Evolutionary conservation across 2,797 vertebrate species (phyloP).

Genomic region (Ctenopoma kingsleyae): DNA sequence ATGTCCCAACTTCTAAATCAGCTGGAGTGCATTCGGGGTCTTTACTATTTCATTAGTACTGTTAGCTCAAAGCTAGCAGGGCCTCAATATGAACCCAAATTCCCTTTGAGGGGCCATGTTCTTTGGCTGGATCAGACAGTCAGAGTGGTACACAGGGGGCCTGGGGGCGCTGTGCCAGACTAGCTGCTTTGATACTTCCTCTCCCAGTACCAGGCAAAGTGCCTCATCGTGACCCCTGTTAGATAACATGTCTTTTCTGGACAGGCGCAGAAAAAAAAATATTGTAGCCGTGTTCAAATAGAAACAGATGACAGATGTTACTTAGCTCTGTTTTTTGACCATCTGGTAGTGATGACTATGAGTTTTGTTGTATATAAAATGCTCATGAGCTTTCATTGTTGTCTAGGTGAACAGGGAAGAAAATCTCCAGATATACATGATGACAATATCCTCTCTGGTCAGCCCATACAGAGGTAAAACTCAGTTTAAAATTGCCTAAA

Average conservation of each 20-base stretch:
- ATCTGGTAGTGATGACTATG: slow-evolving; percentile 31
- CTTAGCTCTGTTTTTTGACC: slow-evolving; percentile 25
- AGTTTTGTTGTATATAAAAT: slow-evolving; percentile 31
- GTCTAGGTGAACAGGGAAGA: slow-evolving; percentile 72
- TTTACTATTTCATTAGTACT: slow-evolving; percentile 51
- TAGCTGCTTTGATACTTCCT: slow-evolving; percentile 76
- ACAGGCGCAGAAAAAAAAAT: slow-evolving; percentile 33
- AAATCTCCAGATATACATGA: slow-evolving; percentile 79
- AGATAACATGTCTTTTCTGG: slow-evolving; percentile 74
- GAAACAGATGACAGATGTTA: slow-evolving; percentile 55
- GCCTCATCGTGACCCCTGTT: slow-evolving; percentile 75
- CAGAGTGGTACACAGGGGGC: slow-evolving; percentile 67
- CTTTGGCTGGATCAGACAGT: slow-evolving; percentile 74
- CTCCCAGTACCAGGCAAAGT: slow-evolving; percentile 67
- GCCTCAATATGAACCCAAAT: slow-evolving; percentile 61
- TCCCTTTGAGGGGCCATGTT: slow-evolving; percentile 63
- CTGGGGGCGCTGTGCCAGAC: slow-evolving; percentile 73
- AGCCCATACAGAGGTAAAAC: slow-evolving; percentile 87
- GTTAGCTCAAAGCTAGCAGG: slow-evolving; percentile 43
- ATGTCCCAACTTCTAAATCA: slow-evolving; percentile 18
- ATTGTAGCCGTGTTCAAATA: slow-evolving; percentile 41
- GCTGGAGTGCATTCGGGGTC: slow-evolving; percentile 51
- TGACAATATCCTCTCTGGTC: slow-evolving; percentile 72
- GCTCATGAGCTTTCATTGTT: slow-evolving; percentile 27
- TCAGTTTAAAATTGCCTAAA: neutral